Percentiles rank a stretch among this genome's conserved stretches.
These are phyloP conservation scores for Volucella inflata DNA, from an alignment of 2,888 invertebrate species.

Conservation along the genomic window DNA sequence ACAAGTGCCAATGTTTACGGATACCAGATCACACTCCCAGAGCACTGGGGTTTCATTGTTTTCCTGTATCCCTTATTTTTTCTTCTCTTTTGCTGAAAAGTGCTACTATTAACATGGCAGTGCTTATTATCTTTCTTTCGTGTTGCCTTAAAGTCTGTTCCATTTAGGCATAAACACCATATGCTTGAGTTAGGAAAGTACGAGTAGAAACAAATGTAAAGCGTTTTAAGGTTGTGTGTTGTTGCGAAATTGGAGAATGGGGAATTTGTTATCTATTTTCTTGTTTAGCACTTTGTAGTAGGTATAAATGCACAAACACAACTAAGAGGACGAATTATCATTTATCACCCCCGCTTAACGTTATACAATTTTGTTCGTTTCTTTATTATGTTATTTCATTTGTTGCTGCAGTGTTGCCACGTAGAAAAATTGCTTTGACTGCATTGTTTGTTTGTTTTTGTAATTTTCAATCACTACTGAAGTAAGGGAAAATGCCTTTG, in stretches of 20 bases:
- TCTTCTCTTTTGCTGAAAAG: slow-evolving; percentile 2
- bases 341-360: too few species aligned
- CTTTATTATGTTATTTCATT: too few species aligned
- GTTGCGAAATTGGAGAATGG: slow-evolving; percentile 26
- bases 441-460: too few species aligned
- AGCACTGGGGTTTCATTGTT: slow-evolving; percentile 38
- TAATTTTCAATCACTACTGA: too few species aligned
- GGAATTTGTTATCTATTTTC: slow-evolving; percentile 33
- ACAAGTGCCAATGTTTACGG: slow-evolving; percentile 44
- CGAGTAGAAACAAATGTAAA: slow-evolving; percentile 52
- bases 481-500: too few species aligned
- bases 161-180: slow-evolving; percentile 38
- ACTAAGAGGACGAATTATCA: neutral
- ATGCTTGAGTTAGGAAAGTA: slow-evolving; percentile 18
- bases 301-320: neutral
- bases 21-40: slow-evolving; percentile 14
- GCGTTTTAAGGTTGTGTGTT: slow-evolving; percentile 11
- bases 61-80: slow-evolving; percentile 12
- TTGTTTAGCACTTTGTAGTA: slow-evolving; percentile 30
- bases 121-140: slow-evolving; percentile 28
- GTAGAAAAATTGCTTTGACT: too few species aligned
- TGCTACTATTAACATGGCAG: neutral
- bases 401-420: too few species aligned
- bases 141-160: slow-evolving; percentile 44
- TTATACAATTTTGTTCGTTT: too few species aligned